Evolutionary conservation across 2,888 invertebrate species (phyloP).

Genomic region (Caenorhabditis japonica): DNA sequence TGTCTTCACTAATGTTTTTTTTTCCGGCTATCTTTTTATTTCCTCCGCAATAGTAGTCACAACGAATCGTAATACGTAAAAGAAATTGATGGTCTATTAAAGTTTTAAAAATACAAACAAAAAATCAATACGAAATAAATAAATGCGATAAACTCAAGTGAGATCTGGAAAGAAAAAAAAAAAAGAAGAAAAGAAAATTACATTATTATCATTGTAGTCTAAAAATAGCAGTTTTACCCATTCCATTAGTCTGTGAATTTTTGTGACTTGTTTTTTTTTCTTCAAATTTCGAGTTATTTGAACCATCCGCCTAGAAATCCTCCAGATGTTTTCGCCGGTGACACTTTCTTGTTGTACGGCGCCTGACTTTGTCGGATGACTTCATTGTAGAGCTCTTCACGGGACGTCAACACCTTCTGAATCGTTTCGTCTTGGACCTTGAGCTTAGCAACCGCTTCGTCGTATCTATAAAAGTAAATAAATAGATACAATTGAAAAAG

Average conservation of each 20-base stretch:
- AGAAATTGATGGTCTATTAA: no score
- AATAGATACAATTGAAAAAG: conserved; percentile 6
- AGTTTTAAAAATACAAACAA: no score
- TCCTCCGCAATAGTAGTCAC: no score
- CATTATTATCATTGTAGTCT: no score
- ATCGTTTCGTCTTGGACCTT: conserved; percentile 73
- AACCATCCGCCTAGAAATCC: conserved; percentile 60
- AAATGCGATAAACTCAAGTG: no score
- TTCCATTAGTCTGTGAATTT: not conserved
- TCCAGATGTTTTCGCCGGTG: conserved; percentile 51
- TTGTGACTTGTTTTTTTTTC: not conserved
- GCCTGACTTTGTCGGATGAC: conserved; percentile 48
- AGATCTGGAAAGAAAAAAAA: no score
- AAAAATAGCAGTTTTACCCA: conserved; percentile 5
- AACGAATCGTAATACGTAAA: no score
- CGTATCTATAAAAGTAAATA: conserved; percentile 60
- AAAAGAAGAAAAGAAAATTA: no score
- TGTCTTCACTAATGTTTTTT: no score
- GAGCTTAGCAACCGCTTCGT: conserved; percentile 66
- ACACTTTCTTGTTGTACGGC: conserved; percentile 46
- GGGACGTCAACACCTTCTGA: conserved; percentile 57
- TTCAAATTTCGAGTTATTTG: conserved; percentile 11
- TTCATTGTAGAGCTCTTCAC: conserved; percentile 73
- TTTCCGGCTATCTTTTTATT: no score
- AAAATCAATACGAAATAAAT: no score